These are phyloP conservation scores for Cistogaster globosa DNA, from an alignment of 2,888 invertebrate genomes.

Conservation along the genomic window DNA sequence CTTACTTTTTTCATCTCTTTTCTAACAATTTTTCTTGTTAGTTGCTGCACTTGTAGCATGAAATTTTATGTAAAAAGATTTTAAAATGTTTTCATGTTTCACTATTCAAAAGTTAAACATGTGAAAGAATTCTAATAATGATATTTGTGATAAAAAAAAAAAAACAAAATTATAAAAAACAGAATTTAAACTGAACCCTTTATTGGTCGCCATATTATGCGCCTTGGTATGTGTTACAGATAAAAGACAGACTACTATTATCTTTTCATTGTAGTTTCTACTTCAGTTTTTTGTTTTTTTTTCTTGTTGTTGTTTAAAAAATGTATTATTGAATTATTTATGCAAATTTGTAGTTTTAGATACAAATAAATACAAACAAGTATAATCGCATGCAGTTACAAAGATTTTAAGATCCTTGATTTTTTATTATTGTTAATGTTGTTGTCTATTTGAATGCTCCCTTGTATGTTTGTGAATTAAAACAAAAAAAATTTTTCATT, in stretches of 20 bases:
- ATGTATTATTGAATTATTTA: constrained; percentile 44
- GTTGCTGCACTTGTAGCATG: constrained; percentile 43
- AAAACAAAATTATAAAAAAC: background rate
- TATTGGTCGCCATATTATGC: constrained; percentile 70
- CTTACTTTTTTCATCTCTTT: background rate
- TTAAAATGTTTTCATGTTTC: constrained; percentile 67
- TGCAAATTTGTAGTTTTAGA: constrained; percentile 30
- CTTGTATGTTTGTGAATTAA: constrained; percentile 12
- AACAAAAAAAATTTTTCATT: constrained; percentile 20
- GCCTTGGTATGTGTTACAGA: constrained; percentile 64
- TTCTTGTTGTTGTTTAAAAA: constrained; percentile 10
- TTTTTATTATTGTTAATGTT: background rate
- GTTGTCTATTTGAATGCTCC: background rate
- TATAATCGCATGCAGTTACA: background rate
- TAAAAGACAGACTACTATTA: constrained; percentile 39
- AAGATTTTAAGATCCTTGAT: background rate
- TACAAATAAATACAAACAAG: background rate
- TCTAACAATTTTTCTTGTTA: constrained; percentile 23
- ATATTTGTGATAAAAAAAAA: constrained; percentile 33
- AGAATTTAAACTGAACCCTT: constrained; percentile 61
- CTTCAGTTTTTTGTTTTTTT: constrained; percentile 17
- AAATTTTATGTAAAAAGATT: constrained; percentile 66
- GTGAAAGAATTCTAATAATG: constrained; percentile 49
- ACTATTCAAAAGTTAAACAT: constrained; percentile 63
- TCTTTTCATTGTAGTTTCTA: constrained; percentile 43